Evolutionary conservation across 2,113 vertebrate genomes (phyloP), one percentile per base, ranked within the genome.

Genomic region (Rhinichthys klamathensis): DNA sequence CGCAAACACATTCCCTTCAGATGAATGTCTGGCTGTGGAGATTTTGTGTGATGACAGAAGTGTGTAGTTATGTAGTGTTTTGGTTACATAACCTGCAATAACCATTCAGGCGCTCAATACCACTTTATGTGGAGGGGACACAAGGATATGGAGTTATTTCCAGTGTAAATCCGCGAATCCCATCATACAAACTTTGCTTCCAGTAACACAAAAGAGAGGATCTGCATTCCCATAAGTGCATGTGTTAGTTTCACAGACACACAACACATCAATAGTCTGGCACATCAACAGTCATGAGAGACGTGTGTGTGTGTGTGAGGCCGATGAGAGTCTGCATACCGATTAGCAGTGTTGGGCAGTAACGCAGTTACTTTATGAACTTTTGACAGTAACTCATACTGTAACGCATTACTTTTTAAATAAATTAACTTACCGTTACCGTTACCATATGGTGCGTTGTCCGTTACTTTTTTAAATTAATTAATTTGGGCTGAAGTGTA

Each of bases 241-340:
- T 65, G 49, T 32, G 35, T 77, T 49, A 46, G 27, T 69, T 25
- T 58, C 6, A 16, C 63, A 76, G 15, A 79, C 44, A 56, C 73
- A 61, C 51, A 82, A 44, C 79, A 63, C 78, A 70, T 84, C 16
- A 30, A 77, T 32, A 70, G 70, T 63, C 63, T 44, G 38, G 11
- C 84, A 73, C 21, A 5, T 35, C 30, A 38, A 38, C 30, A 15
- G 30, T 41, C 32, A 61, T 12, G 54, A 41, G 76, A 41, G 11
- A 25, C 23, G n/a, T 78, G 75, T 38, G 35, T 38, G 35, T 38
- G 35, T 41, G 56, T 72, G 70, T 78, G 76, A 13, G 16, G 16
- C 46, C 46, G 30, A 60, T 79, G 23, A 60, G 41, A 32, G 32
- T 35, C 9, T 70, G 35, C 4, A 41, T 21, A 25, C n/a, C n/a